Evolutionary conservation across 1,140 invertebrate genomes (phyloP).

Genomic region (Bombus haemorrhoidalis): DNA sequence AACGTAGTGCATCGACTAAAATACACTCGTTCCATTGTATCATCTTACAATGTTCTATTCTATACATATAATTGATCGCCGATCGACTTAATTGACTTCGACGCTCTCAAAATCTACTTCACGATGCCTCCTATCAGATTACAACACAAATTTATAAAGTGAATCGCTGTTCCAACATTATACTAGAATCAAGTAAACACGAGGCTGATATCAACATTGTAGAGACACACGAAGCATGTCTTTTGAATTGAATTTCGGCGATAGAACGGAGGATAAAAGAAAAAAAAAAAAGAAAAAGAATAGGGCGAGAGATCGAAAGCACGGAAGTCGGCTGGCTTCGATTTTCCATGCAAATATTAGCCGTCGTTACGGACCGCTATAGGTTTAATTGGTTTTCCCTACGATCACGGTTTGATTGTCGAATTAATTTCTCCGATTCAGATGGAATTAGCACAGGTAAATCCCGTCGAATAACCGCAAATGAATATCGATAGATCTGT

Average conservation of each 20-base stretch:
- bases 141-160: not conserved
- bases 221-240: not conserved
- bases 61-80: not conserved
- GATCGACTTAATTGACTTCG: not conserved
- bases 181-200: slow-evolving; percentile 9
- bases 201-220: not conserved
- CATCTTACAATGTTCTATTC: not conserved
- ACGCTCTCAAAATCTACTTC: not conserved
- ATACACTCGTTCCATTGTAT: not conserved
- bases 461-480: slow-evolving; percentile 36
- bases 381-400: slow-evolving; percentile 53
- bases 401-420: slow-evolving; percentile 25
- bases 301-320: not conserved
- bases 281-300: not conserved
- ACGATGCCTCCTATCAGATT: not conserved
- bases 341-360: slow-evolving; percentile 49
- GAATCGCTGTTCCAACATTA: not conserved
- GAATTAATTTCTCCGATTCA: slow-evolving; percentile 46
- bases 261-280: not conserved
- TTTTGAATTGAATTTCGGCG: slow-evolving; percentile 23
- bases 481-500: slow-evolving; percentile 54
- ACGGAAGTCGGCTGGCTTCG: slow-evolving; percentile 7
- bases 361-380: slow-evolving; percentile 29
- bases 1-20: no score
- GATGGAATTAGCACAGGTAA: slow-evolving; percentile 45